These are phyloP conservation scores for Odontamblyopus rebecca DNA, from an alignment of 2,797 vertebrate genomes.

Conservation along the genomic window DNA sequence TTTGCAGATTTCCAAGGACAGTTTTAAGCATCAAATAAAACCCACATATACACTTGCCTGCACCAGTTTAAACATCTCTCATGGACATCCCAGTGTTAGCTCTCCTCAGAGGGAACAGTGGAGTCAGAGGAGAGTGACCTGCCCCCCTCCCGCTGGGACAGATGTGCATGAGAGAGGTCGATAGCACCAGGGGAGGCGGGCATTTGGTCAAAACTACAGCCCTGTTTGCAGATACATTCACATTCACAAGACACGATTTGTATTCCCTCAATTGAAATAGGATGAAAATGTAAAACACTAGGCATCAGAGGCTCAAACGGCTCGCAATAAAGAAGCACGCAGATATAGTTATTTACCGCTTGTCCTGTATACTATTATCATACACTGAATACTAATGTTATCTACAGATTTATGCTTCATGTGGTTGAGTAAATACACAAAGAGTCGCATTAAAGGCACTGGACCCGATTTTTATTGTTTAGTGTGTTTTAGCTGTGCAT, in stretches of 20 bases:
- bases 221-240: conserved; percentile 57
- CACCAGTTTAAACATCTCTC: conserved; percentile 54
- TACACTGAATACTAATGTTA: conserved; percentile 6
- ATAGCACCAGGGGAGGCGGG: conserved; percentile 43
- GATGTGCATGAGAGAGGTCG: conserved; percentile 47
- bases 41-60: conserved; percentile 26
- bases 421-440: background rate
- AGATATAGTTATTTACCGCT: background rate
- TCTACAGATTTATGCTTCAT: background rate
- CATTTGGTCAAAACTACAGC: conserved; percentile 64
- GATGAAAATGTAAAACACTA: background rate
- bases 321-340: background rate
- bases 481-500: too few species aligned
- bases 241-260: conserved; percentile 56
- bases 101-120: conserved; percentile 52
- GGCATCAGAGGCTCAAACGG: background rate
- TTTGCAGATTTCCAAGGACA: too few species aligned
- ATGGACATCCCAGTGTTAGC: conserved; percentile 46
- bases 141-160: conserved; percentile 48
- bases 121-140: conserved; percentile 62
- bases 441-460: background rate
- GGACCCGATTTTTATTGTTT: too few species aligned
- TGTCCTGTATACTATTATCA: background rate
- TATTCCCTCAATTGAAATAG: conserved; percentile 16
- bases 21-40: too few species aligned